phyloP scores from a whole-genome alignment of 2,113 vertebrate species.

The Anser cygnoides region DNA sequence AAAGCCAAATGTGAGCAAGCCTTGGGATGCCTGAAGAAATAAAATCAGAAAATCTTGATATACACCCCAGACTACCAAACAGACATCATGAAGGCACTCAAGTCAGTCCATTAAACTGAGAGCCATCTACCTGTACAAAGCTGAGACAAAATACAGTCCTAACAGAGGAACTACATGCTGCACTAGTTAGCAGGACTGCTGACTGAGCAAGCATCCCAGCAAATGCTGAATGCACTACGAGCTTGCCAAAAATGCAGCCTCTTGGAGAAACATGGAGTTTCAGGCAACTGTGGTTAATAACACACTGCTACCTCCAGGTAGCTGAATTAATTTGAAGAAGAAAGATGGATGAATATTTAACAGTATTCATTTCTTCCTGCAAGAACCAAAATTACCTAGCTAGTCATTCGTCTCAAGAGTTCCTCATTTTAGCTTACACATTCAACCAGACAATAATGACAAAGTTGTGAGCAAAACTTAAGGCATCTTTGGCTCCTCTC shows the following conservation, averaged over 20 bases:
- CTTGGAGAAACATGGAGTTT: background rate
- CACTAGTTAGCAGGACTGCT: background rate
- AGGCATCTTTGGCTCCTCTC: background rate
- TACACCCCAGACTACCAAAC: background rate
- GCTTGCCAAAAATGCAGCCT: background rate
- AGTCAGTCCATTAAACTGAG: background rate
- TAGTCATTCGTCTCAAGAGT: background rate
- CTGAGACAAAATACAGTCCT: background rate
- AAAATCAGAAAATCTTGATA: background rate
- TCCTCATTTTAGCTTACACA: background rate
- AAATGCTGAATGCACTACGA: background rate
- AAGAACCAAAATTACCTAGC: slow-evolving; percentile 3
- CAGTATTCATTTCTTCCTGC: background rate
- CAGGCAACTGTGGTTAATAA: background rate
- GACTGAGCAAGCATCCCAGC: background rate
- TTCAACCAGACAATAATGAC: background rate
- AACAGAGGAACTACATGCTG: accelerated
- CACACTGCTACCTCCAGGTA: background rate
- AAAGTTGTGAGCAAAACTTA: background rate
- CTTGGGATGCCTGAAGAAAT: background rate
- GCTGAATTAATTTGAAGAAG: background rate
- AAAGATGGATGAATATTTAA: background rate
- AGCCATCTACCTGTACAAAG: background rate
- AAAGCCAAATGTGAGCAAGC: background rate
- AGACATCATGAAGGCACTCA: background rate